These are phyloP conservation scores for Odocoileus virginianus DNA, from an alignment of 2,113 vertebrate genomes.

Conservation along the genomic window DNA sequence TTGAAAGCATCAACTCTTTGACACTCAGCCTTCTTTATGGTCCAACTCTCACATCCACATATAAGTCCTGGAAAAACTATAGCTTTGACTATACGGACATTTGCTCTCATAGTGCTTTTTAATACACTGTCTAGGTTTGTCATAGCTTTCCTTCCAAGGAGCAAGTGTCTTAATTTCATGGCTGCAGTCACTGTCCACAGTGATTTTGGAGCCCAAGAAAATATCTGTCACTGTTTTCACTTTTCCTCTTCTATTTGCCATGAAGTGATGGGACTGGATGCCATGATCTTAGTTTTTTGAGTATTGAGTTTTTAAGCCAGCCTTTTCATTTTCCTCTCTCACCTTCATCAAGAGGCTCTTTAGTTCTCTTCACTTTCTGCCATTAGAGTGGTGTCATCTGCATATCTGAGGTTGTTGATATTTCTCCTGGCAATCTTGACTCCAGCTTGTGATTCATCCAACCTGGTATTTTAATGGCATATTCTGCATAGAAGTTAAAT, in stretches of 20 bases:
- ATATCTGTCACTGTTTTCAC: background rate
- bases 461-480: background rate
- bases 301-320: background rate
- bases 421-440: background rate
- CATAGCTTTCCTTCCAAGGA: background rate
- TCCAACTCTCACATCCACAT: background rate
- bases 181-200: background rate
- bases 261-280: background rate
- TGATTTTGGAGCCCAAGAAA: background rate
- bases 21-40: background rate
- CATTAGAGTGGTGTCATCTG: background rate
- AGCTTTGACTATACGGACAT: background rate
- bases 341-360: background rate
- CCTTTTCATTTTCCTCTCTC: background rate
- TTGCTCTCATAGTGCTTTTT: background rate
- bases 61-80: background rate
- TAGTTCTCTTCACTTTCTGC: background rate
- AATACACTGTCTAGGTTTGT: background rate
- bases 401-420: background rate
- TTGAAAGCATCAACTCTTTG: background rate
- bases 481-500: background rate
- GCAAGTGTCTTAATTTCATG: background rate
- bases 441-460: background rate
- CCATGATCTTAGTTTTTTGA: background rate
- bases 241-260: background rate